Percentiles rank a stretch among this genome's conserved stretches.
Evolutionary conservation across 2,888 invertebrate genomes (phyloP).

Genomic region (Xanthia togata): DNA sequence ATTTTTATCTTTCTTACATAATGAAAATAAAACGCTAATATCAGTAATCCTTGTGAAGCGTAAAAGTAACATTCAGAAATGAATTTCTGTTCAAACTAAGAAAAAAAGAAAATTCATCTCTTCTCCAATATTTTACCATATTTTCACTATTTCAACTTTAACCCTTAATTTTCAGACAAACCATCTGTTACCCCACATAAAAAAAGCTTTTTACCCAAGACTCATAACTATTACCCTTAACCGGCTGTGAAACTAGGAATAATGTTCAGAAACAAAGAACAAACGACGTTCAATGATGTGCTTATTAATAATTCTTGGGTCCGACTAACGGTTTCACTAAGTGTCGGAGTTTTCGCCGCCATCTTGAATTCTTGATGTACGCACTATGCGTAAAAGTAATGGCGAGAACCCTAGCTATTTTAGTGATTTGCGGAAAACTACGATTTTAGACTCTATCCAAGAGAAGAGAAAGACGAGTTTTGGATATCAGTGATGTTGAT

Average conservation of each 20-base stretch:
- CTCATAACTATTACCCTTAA: conserved; percentile 35
- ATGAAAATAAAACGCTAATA: background rate
- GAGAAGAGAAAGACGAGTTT: background rate
- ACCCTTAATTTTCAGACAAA: conserved; percentile 21
- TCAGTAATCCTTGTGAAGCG: background rate
- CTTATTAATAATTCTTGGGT: conserved; percentile 56
- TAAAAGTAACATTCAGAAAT: background rate
- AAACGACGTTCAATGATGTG: conserved; percentile 44
- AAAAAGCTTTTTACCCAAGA: conserved; percentile 25
- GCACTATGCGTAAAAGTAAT: conserved; percentile 45
- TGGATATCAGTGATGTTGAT: background rate
- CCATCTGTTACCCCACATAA: conserved; percentile 39
- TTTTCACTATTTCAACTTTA: conserved; percentile 16
- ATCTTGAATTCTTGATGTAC: conserved; percentile 49
- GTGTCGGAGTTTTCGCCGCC: conserved; percentile 29
- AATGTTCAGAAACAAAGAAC: conserved; percentile 25
- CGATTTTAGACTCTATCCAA: conserved; percentile 8
- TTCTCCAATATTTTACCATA: background rate
- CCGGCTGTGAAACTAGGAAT: conserved; percentile 20
- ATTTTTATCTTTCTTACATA: background rate
- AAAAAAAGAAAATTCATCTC: conserved; percentile 1
- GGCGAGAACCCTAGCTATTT: conserved; percentile 9
- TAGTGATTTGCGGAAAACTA: background rate
- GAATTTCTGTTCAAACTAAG: background rate
- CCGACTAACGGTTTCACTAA: conserved; percentile 48